Conservation (phyloP, 2,797 vertebrate species). For the Chaetophractus vellerosus region DNA sequence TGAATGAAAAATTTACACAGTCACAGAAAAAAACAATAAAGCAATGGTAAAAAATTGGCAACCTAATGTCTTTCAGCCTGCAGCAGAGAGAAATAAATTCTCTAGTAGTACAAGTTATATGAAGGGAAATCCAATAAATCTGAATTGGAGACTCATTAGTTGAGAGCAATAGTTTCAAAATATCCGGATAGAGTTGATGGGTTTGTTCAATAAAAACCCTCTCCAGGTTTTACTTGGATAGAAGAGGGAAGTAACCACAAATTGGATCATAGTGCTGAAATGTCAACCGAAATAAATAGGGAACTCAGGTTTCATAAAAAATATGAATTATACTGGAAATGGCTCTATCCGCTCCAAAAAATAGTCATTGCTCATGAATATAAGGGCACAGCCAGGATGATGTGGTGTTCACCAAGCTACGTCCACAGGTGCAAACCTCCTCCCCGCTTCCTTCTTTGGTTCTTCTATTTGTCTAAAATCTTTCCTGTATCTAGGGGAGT, state of each 20-base stretch:
- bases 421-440: neutral
- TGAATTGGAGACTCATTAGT: neutral
- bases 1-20: constrained; percentile 69
- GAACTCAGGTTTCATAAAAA: neutral
- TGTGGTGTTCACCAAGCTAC: neutral
- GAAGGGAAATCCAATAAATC: constrained; percentile 58
- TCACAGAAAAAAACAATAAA: constrained; percentile 72
- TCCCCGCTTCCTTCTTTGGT: neutral
- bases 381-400: neutral
- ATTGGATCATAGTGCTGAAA: neutral
- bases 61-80: constrained; percentile 1
- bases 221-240: neutral
- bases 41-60: constrained; percentile 47
- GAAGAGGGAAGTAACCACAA: neutral
- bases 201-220: constrained; percentile 13
- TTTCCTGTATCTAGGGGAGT: neutral
- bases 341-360: neutral
- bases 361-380: neutral
- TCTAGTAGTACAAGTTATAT: constrained; percentile 28
- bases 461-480: neutral
- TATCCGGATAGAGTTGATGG: neutral
- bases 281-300: neutral
- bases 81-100: constrained; percentile 52
- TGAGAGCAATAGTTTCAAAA: constrained; percentile 58
- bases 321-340: neutral